Conservation (phyloP, 2,113 vertebrate genomes). For the Nerophis ophidion region DNA sequence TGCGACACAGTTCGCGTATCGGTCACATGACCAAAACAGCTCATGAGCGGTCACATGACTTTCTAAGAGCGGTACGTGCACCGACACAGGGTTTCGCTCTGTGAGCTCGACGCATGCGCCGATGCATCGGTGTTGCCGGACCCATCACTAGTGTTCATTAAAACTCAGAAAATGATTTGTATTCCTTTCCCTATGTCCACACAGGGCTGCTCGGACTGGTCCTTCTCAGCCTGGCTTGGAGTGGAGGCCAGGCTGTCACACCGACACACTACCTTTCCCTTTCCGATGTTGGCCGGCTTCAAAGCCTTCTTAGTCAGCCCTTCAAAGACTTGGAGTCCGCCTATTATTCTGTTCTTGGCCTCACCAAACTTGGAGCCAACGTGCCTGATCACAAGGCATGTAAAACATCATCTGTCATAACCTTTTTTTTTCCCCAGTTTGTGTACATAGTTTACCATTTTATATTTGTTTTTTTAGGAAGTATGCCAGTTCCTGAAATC, state of each 20-base stretch:
- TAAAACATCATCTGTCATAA: not conserved
- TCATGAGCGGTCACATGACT: too few relatives aligned
- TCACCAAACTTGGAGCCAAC: conserved; percentile 73
- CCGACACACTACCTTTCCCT: conserved; percentile 82
- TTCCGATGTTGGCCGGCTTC: conserved; percentile 81
- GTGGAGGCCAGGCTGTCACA: conserved; percentile 70
- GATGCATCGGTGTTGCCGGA: too few relatives aligned
- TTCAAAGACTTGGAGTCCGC: conserved; percentile 79
- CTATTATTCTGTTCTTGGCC: conserved; percentile 83
- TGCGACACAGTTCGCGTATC: too few relatives aligned
- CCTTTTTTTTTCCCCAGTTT: not conserved
- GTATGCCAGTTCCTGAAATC: conserved; percentile 86
- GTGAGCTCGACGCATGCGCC: too few relatives aligned
- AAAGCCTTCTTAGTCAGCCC: conserved; percentile 75
- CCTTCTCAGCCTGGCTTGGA: conserved; percentile 65
- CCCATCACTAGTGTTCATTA: too few relatives aligned
- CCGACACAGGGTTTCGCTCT: too few relatives aligned
- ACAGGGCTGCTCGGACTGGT: conserved; percentile 71
- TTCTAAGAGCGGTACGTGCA: too few relatives aligned
- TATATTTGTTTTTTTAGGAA: conserved; percentile 59
- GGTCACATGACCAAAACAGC: too few relatives aligned
- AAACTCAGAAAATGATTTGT: not conserved
- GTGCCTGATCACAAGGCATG: conserved; percentile 79
- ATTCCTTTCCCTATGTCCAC: not conserved
- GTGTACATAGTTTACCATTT: too few relatives aligned